Percentiles rank a stretch among this genome's conserved stretches.
These are phyloP conservation scores for Phallusia fumigata DNA, from an alignment of 23 tunicate species.

Conservation along the genomic window DNA sequence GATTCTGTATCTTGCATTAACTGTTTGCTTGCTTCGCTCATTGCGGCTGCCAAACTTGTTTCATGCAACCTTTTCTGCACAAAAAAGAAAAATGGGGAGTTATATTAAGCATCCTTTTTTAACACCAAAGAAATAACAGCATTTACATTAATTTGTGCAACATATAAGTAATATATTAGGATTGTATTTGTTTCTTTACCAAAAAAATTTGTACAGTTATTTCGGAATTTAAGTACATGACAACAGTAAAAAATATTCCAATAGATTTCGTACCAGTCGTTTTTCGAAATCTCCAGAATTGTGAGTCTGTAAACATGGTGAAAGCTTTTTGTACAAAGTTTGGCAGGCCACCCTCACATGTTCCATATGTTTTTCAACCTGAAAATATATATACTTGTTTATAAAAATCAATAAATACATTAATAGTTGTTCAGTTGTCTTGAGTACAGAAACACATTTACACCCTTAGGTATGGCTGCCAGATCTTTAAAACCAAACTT, in stretches of 20 bases:
- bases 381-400: not conserved
- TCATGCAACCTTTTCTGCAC: constrained; percentile 52
- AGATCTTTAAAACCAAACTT: too few species aligned
- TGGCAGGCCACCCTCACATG: constrained; percentile 55
- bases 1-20: constrained; percentile 10
- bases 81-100: not conserved
- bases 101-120: not conserved
- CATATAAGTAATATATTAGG: not conserved
- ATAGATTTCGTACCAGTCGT: constrained; percentile 43
- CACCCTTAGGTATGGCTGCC: too few species aligned
- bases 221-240: not conserved
- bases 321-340: constrained; percentile 49
- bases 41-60: constrained; percentile 36
- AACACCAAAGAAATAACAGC: not conserved
- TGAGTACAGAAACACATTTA: too few species aligned
- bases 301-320: constrained; percentile 60
- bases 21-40: constrained; percentile 48
- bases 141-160: not conserved
- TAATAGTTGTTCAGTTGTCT: not conserved
- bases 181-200: too few species aligned
- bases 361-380: constrained; percentile 74
- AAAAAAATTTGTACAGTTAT: too few species aligned
- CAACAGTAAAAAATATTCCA: not conserved
- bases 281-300: constrained; percentile 63
- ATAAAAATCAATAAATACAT: not conserved